Percentiles rank a stretch among this genome's conserved stretches.
These are phyloP conservation scores for Tenualosa thibaudeaui DNA, from an alignment of 2,797 vertebrate genomes.

Conservation along the genomic window DNA sequence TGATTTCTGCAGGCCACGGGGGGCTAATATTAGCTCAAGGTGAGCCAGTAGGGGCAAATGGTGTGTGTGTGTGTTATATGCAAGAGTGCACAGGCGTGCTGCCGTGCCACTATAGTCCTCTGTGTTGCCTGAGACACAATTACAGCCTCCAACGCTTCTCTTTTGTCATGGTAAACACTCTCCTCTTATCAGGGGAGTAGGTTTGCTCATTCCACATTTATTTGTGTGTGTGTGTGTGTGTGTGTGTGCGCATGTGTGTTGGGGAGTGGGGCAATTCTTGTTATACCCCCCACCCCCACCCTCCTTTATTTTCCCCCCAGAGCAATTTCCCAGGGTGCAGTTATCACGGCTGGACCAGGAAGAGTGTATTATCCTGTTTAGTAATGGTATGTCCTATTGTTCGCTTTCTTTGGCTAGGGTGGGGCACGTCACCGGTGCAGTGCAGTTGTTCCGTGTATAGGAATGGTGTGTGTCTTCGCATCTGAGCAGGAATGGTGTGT, in stretches of 20 bases:
- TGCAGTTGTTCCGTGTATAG: background rate
- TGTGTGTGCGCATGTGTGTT: background rate
- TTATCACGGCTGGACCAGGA: background rate
- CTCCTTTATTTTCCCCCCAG: background rate
- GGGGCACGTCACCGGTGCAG: background rate
- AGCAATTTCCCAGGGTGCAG: constrained; percentile 15
- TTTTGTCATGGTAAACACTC: constrained; percentile 21
- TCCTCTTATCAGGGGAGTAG: background rate
- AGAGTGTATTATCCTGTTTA: background rate
- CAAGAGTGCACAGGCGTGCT: background rate
- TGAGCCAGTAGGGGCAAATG: background rate
- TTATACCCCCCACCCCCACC: background rate
- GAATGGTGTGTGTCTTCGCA: background rate
- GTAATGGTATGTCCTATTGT: background rate
- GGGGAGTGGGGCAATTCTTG: background rate
- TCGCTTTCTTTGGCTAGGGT: background rate
- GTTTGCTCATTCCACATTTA: background rate
- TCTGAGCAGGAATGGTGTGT: background rate
- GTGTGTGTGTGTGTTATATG: background rate
- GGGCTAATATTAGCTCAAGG: constrained; percentile 17
- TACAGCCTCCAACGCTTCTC: background rate
- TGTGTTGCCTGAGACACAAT: background rate
- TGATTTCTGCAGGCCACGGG: background rate
- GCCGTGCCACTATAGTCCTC: background rate
- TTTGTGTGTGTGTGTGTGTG: background rate